Base-by-base conservation (phyloP, 2,113 vertebrate genomes). In the Arenaria interpres region DNA sequence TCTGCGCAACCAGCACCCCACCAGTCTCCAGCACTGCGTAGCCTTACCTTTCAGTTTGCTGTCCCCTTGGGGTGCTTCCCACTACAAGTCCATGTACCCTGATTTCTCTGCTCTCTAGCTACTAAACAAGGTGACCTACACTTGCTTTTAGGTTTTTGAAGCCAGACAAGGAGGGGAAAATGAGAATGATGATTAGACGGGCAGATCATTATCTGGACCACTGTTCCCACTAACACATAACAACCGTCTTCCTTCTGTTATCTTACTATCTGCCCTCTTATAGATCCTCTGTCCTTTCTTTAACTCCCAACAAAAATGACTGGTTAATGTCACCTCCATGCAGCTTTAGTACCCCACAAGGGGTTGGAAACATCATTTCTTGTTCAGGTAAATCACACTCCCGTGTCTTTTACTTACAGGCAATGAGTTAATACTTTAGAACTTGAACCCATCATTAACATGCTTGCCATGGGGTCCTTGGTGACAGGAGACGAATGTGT, bases 181-280 rank as follows among this genome's bases (percentile, higher is more conserved):
- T 63, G 43, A 90, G 73, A 92, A 76, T 16, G 32, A 53, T 21
- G 69, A 91, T 91, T 51, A 75, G 85, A 85, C 0, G 0, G 74
- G 67, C 43, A 89, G 64, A 92, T 89, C 18, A 19, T 94, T 96
- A 92, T 91, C 91, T 87, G 68, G 72, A 92, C 89, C 84, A 37
- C 63, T 80, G 89, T 88, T 91, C 75, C 89, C 93, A 92, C 92
- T 89, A 96, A 50, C 73, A 82, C 1, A 1, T 32, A 87, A 75
- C 60, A 91, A 68, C 60, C 60, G 64, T 89, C 62, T 39, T 63
- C 56, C 81, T 94, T 60, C 87, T 86, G 16, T 69, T 88, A 48
- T 50, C 81, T 93, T 84, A 54, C 72, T 64, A 19, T 71, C 14
- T 88, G 41, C 25, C n/a, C 39, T 93, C 56, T 50, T 51, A 51